Conservation (phyloP, 2,797 vertebrate genomes). For the Cryptoblepharus egeriae region DNA sequence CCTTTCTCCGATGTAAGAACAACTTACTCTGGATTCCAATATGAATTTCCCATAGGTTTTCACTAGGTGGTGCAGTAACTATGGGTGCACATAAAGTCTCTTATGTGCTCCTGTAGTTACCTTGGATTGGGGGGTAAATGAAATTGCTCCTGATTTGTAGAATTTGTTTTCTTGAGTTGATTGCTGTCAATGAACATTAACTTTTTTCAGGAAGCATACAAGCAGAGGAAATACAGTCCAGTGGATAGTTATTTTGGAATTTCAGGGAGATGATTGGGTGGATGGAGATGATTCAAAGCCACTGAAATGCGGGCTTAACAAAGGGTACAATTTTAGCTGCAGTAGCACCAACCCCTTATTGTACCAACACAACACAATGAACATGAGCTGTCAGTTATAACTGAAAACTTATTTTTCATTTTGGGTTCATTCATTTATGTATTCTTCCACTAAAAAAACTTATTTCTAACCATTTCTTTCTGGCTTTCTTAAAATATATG, state of each 20-base stretch:
- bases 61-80: too few relatives aligned
- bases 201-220: not conserved
- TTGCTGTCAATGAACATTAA: too few relatives aligned
- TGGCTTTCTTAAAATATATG: slow-evolving; percentile 8
- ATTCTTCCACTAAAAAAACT: not conserved
- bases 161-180: not conserved
- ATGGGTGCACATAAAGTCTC: too few relatives aligned
- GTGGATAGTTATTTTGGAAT: not conserved
- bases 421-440: slow-evolving; percentile 1
- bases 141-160: not conserved
- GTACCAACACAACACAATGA: not conserved
- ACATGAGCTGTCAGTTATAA: not conserved
- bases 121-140: too few relatives aligned
- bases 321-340: not conserved
- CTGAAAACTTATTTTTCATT: not conserved
- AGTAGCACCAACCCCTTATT: not conserved
- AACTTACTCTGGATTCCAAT: too few relatives aligned
- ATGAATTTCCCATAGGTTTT: too few relatives aligned
- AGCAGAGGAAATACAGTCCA: not conserved
- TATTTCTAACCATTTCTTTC: slow-evolving; percentile 4
- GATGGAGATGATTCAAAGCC: too few relatives aligned
- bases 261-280: not conserved
- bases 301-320: not conserved
- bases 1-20: too few relatives aligned
- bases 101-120: too few relatives aligned